Evolutionary conservation across 2,888 invertebrate genomes (phyloP), one percentile per base, ranked within the genome.

Genomic region (Eumerus sabulonum): DNA sequence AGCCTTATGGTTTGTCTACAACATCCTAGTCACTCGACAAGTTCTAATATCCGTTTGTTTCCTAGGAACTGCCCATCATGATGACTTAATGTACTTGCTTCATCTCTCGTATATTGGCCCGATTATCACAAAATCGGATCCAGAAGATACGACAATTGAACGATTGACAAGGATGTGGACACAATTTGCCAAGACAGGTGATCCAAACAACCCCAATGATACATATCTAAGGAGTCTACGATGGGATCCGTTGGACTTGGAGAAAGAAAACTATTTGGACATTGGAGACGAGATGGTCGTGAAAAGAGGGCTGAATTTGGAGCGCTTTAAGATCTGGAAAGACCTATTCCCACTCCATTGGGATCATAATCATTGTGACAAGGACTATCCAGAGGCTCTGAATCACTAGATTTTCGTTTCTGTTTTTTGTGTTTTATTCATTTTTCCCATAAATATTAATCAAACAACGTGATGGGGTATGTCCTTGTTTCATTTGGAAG

Each of bases 1-100:
- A 89, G 82, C 90, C 90, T 1, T 86, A 88, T 60, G 90, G 92
- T 91, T 84, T 85, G 84, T 48, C 13, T 27, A n/a, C n/a, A 4
- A 27, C 7, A 27, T 27, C 2, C 27, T 27, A 27, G 7, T 27
- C 27, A 2, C 7, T 7, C 9, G 9, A 1, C 3, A 17, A 13
- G 1, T 18, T 12, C 0, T 4, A 5, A 35, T 0, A 1, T 1
- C 27, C 13, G 1, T 53, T 2, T 45, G 35, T 59, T 67, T 82
- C 81, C 0, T 62, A 90, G 90, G 90, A 5, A 87, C 90, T 1
- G 86, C 85, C 1, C 90, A 90, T 82, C 89, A 89, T 42, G 91
- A 91, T 74, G 91, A 91, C 71, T 83, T 90, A 1, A 82, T 90
- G 40, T 90, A 90, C 73, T 64, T 90, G 12, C 89, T 90, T 44